phyloP scores from a whole-genome alignment of 2,113 vertebrate genomes.

The Mirza zaza region DNA sequence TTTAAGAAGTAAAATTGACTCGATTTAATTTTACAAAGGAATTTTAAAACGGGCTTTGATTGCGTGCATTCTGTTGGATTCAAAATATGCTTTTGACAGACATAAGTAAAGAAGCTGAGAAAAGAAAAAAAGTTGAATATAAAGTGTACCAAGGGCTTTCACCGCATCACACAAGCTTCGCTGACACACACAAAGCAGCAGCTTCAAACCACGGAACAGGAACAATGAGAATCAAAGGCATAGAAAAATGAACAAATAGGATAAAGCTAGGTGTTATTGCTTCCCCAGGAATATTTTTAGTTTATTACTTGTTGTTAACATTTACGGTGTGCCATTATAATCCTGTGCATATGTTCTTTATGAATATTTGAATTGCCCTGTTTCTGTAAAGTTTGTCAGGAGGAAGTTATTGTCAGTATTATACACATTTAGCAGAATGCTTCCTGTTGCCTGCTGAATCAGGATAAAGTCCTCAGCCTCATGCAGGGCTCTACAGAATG shows the following conservation, averaged over 20 bases:
- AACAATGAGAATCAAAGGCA: constrained; percentile 49
- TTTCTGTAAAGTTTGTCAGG: not conserved
- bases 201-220: not conserved
- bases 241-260: constrained; percentile 4
- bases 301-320: constrained; percentile 22
- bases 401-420: not conserved
- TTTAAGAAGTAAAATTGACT: constrained; percentile 31
- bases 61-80: not conserved
- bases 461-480: not conserved
- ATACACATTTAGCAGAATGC: not conserved
- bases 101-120: not conserved
- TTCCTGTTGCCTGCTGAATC: not conserved
- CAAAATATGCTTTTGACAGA: constrained; percentile 43
- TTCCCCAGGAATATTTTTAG: constrained; percentile 51
- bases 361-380: not conserved
- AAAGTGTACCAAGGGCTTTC: not conserved
- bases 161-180: not conserved
- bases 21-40: constrained; percentile 45
- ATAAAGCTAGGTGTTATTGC: not conserved
- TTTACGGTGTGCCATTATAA: not conserved
- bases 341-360: not conserved
- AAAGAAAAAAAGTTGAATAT: not conserved
- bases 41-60: constrained; percentile 52
- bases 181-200: not conserved
- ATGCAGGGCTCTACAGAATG: not conserved